Percentiles rank a stretch among this genome's conserved stretches.
phyloP scores from a whole-genome alignment of 2,797 vertebrate genomes.

The Cichlasoma orientale region DNA sequence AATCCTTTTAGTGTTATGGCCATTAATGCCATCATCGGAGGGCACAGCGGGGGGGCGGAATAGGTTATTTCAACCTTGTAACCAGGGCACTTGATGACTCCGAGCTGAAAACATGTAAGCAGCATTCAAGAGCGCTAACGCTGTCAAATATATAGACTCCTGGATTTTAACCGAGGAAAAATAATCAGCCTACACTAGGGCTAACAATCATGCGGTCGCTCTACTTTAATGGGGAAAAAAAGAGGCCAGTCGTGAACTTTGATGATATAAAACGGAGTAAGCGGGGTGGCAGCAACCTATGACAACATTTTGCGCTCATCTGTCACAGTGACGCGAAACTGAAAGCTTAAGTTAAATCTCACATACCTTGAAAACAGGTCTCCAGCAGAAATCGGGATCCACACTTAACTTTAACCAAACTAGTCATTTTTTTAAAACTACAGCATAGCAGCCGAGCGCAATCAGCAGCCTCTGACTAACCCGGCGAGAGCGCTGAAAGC shows the following conservation, averaged over 20 bases:
- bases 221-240: background rate
- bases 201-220: constrained; percentile 8
- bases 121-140: constrained; percentile 54
- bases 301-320: constrained; percentile 14
- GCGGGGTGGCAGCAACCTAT: background rate
- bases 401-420: constrained; percentile 42
- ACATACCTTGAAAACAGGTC: constrained; percentile 72
- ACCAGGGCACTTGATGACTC: constrained; percentile 57
- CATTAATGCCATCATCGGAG: constrained; percentile 43
- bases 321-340: constrained; percentile 21
- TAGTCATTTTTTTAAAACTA: constrained; percentile 47
- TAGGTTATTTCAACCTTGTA: constrained; percentile 63
- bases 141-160: background rate
- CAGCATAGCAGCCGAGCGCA: constrained; percentile 34
- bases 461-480: constrained; percentile 28
- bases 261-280: constrained; percentile 25
- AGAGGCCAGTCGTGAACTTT: constrained; percentile 53
- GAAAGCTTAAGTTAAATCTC: constrained; percentile 35
- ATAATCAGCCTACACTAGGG: background rate
- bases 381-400: constrained; percentile 47
- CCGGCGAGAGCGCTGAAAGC: constrained; percentile 35
- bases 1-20: constrained; percentile 16
- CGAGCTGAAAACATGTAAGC: constrained; percentile 53
- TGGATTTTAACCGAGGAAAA: background rate
- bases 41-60: constrained; percentile 8